A percentile compares a stretch with the other conserved stretches of the same genome.
phyloP scores from a whole-genome alignment of 1,140 invertebrate species.

The Drosophila jambulina region DNA sequence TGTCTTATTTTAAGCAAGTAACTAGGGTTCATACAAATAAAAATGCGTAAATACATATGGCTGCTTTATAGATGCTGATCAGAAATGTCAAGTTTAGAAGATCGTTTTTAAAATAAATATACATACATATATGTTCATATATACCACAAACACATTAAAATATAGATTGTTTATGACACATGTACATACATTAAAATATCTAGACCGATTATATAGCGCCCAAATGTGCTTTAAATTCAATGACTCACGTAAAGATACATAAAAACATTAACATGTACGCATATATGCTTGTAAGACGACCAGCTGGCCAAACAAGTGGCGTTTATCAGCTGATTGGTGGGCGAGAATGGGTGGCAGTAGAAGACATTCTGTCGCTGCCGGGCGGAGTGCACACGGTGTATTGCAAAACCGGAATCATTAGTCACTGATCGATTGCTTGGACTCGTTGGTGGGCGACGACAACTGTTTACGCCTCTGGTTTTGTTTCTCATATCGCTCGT shows the following conservation, averaged over 20 bases:
- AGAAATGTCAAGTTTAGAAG: neutral
- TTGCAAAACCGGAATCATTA: slow-evolving; percentile 18
- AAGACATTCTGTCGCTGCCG: slow-evolving; percentile 32
- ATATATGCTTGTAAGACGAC: neutral
- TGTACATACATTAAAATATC: neutral
- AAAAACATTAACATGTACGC: neutral
- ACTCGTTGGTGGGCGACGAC: slow-evolving; percentile 29
- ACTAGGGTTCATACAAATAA: no score
- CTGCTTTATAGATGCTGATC: neutral
- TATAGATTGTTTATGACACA: neutral
- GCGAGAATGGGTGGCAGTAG: slow-evolving; percentile 9
- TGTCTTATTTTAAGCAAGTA: no score
- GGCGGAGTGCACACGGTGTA: neutral
- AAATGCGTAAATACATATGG: neutral
- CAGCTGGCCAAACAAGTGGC: slow-evolving; percentile 12
- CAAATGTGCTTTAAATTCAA: neutral
- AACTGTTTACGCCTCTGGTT: slow-evolving; percentile 28
- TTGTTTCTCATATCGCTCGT: neutral
- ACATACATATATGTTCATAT: neutral
- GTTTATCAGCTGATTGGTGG: slow-evolving; percentile 29
- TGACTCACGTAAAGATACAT: slow-evolving; percentile 1
- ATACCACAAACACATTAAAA: neutral
- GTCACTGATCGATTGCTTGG: slow-evolving; percentile 37
- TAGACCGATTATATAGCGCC: neutral
- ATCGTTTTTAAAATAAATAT: neutral